Percentiles rank a stretch among this genome's conserved stretches.
Evolutionary conservation across 1,140 invertebrate species (phyloP).

Genomic region (Potamilus streckersoni): DNA sequence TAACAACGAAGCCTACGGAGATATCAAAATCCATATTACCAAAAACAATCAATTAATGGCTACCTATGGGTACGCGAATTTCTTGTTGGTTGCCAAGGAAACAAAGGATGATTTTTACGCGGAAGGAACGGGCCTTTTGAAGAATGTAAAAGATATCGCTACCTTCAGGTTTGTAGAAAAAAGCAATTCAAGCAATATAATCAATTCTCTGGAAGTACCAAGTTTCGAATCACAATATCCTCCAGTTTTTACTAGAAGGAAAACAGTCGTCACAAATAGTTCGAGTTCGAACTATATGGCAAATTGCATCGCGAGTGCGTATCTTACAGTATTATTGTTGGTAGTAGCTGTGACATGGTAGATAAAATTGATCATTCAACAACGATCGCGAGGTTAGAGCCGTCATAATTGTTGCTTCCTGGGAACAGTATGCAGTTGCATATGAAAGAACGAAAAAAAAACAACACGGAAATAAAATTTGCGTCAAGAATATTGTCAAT

Average conservation of each 20-base stretch:
- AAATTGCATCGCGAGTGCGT: too few relatives aligned
- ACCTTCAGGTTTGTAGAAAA: constrained; percentile 2
- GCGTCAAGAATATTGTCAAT: too few relatives aligned
- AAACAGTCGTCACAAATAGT: neutral
- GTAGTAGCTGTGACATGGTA: too few relatives aligned
- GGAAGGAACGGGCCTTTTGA: neutral
- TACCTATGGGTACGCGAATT: constrained; percentile 2
- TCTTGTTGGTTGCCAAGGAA: constrained; percentile 4
- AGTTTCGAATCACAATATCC: constrained; percentile 18
- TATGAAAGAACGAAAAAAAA: too few relatives aligned
- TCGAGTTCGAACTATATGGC: too few relatives aligned
- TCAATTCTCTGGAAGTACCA: constrained; percentile 1
- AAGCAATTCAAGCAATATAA: neutral
- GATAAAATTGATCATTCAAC: too few relatives aligned
- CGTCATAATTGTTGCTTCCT: too few relatives aligned
- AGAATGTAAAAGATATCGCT: constrained; percentile 3
- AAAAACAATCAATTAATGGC: constrained; percentile 3
- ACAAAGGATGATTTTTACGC: constrained; percentile 4
- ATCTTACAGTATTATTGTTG: too few relatives aligned
- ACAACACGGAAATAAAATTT: too few relatives aligned
- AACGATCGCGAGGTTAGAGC: too few relatives aligned
- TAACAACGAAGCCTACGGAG: constrained; percentile 14
- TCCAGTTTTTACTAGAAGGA: constrained; percentile 6
- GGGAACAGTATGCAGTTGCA: too few relatives aligned
- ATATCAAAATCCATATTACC: neutral